phyloP scores from a whole-genome alignment of 1,140 invertebrate genomes.

The Caenorhabditis briggsae region DNA sequence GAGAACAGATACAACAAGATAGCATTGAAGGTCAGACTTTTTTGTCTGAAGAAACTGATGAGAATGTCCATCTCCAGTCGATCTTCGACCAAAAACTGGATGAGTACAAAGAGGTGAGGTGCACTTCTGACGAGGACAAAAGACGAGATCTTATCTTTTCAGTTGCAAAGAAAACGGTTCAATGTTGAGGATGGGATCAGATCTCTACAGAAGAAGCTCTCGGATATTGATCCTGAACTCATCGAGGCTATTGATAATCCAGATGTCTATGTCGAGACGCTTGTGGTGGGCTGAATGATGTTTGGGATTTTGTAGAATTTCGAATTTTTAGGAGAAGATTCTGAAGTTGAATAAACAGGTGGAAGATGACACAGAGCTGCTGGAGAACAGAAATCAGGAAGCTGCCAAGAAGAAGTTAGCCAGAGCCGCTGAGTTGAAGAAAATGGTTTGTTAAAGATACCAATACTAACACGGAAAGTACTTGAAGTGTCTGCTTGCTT shows the following conservation, averaged over 20 bases:
- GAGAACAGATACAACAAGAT: neutral
- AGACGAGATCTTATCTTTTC: neutral
- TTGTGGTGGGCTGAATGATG: neutral
- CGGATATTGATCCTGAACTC: constrained; percentile 3
- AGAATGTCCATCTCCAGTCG: neutral
- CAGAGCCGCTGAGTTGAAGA: neutral
- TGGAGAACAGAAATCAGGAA: neutral
- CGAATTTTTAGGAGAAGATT: constrained; percentile 3
- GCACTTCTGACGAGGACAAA: too few relatives aligned
- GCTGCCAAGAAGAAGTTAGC: neutral
- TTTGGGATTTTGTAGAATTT: neutral
- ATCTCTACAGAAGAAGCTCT: neutral
- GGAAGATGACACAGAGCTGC: constrained; percentile 9
- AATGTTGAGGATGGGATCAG: neutral
- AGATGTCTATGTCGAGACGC: neutral
- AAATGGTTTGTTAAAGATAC: neutral
- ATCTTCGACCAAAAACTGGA: neutral
- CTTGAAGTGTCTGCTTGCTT: too few relatives aligned
- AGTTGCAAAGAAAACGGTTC: neutral
- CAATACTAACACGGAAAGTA: too few relatives aligned
- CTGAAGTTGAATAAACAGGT: constrained; percentile 8
- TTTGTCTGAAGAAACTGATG: neutral
- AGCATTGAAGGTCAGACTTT: neutral
- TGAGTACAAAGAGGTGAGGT: constrained; percentile 8
- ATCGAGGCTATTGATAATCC: constrained; percentile 14